phyloP scores from a whole-genome alignment of 2,797 vertebrate genomes.

The Sebastes trivittatus region DNA sequence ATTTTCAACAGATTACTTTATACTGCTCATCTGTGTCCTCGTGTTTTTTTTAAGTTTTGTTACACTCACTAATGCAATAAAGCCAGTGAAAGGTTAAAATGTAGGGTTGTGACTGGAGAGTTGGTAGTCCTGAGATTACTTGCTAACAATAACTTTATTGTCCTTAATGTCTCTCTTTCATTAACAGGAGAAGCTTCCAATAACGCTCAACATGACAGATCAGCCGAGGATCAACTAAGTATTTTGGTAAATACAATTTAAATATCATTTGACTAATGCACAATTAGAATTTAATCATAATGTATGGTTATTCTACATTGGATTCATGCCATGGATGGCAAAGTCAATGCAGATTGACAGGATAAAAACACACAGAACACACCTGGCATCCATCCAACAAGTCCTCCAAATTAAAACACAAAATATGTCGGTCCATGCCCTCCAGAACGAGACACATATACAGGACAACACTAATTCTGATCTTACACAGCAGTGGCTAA shows the following conservation, averaged over 20 bases:
- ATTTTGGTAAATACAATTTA: constrained; percentile 9
- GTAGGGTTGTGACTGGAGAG: neutral
- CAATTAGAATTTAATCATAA: neutral
- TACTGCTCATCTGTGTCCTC: neutral
- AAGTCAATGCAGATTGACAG: neutral
- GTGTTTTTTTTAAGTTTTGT: neutral
- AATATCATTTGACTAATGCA: neutral
- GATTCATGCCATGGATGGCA: neutral
- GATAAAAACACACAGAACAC: neutral
- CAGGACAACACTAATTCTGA: too few relatives aligned
- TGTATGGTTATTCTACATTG: neutral
- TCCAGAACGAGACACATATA: too few relatives aligned
- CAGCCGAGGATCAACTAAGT: neutral
- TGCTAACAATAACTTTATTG: neutral
- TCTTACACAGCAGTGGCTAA: too few relatives aligned
- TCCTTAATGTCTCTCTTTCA: neutral
- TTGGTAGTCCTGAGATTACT: neutral
- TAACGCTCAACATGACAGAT: neutral
- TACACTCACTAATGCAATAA: neutral
- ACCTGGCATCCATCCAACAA: neutral
- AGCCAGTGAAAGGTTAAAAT: too few relatives aligned
- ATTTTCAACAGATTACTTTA: neutral
- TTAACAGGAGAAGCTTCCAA: constrained; percentile 1
- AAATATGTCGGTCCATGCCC: neutral
- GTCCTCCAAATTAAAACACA: neutral